Evolutionary conservation across 2,113 vertebrate genomes (phyloP).

Genomic region (Piliocolobus tephrosceles): DNA sequence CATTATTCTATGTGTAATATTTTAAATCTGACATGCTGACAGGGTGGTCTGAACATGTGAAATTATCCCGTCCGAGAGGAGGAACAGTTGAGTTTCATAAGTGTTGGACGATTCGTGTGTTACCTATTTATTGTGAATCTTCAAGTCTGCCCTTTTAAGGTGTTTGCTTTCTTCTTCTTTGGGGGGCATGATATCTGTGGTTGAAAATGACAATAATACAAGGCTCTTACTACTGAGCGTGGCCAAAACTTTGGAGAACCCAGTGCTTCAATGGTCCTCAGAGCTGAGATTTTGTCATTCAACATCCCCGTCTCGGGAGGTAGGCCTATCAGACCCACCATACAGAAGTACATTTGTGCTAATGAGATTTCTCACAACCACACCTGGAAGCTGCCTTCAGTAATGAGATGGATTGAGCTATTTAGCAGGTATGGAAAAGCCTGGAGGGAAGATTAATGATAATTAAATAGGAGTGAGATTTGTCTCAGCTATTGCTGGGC

Average conservation of each 20-base stretch:
- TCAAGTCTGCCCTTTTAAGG: background rate
- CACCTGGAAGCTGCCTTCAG: fast-evolving
- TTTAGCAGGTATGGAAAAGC: background rate
- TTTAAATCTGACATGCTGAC: constrained; percentile 79
- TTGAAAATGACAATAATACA: background rate
- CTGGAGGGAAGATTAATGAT: background rate
- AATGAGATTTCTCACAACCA: too few relatives aligned
- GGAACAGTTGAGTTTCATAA: background rate
- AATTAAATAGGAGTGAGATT: background rate
- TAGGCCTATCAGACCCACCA: fast-evolving
- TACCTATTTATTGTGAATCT: fast-evolving
- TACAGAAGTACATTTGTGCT: background rate
- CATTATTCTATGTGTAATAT: constrained; percentile 78
- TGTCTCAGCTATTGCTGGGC: fast-evolving
- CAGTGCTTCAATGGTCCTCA: background rate
- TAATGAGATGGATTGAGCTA: background rate
- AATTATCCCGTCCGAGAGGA: constrained; percentile 71
- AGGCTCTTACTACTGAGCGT: background rate
- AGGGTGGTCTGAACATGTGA: constrained; percentile 76
- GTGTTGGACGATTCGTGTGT: background rate
- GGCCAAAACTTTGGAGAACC: background rate
- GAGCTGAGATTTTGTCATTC: background rate
- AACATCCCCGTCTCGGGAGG: background rate
- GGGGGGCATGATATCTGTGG: fast-evolving
- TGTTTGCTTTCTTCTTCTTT: background rate